Conservation (phyloP, 1,140 invertebrate species). For the Dreissena polymorpha region DNA sequence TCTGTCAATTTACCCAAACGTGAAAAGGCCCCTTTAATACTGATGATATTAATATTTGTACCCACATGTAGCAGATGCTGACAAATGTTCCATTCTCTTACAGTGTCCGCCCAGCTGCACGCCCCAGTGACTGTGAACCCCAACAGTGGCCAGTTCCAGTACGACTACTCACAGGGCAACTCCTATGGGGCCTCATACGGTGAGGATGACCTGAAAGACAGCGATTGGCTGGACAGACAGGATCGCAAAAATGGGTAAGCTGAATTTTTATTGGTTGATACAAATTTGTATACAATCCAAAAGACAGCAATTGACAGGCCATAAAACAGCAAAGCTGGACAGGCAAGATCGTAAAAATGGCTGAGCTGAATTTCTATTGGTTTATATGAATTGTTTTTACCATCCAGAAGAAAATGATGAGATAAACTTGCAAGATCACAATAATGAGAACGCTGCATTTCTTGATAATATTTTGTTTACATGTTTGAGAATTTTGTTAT, state of each 20-base stretch:
- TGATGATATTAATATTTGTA: too few relatives aligned
- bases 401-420: constrained; percentile 35
- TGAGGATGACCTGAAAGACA: constrained; percentile 49
- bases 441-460: constrained; percentile 3
- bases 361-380: background rate
- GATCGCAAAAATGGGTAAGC: constrained; percentile 31
- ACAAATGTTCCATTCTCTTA: background rate
- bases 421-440: constrained; percentile 17
- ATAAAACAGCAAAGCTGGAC: too few relatives aligned
- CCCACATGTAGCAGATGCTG: too few relatives aligned
- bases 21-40: too few relatives aligned
- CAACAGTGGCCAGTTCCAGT: constrained; percentile 17
- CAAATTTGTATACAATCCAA: constrained; percentile 9
- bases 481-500: too few relatives aligned
- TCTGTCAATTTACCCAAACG: too few relatives aligned
- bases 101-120: constrained; percentile 26
- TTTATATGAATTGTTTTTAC: constrained; percentile 1
- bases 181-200: constrained; percentile 48
- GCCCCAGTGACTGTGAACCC: background rate
- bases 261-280: background rate
- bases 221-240: constrained; percentile 35
- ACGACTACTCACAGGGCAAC: constrained; percentile 45
- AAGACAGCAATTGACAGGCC: constrained; percentile 51
- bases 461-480: background rate
- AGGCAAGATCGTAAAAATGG: constrained; percentile 30